Conservation (phyloP, 2,113 vertebrate species). For the Dunckerocampus dactyliophorus region DNA sequence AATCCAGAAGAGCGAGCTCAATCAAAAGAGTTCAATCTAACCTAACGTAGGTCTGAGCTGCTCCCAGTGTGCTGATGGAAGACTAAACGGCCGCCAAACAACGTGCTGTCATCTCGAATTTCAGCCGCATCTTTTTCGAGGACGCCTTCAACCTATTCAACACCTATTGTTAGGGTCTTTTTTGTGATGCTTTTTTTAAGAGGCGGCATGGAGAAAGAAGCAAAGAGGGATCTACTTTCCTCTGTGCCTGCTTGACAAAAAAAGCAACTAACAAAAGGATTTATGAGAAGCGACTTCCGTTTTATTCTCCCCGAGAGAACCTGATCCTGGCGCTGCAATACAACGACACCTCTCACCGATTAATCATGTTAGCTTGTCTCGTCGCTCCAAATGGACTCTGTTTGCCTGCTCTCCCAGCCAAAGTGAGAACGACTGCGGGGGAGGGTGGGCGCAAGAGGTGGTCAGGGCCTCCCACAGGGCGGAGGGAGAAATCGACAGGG, state of each 20-base stretch:
- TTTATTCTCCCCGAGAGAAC: slow-evolving; percentile 53
- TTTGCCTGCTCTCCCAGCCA: too few relatives aligned
- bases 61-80: slow-evolving; percentile 45
- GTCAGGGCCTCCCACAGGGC: too few relatives aligned
- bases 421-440: too few relatives aligned
- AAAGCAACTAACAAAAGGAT: slow-evolving; percentile 64
- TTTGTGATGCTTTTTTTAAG: slow-evolving; percentile 23
- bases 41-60: slow-evolving; percentile 46
- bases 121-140: slow-evolving; percentile 46
- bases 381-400: neutral
- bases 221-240: slow-evolving; percentile 62
- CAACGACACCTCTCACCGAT: slow-evolving; percentile 20
- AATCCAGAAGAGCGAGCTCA: slow-evolving; percentile 57
- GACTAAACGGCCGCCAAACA: slow-evolving; percentile 50
- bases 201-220: slow-evolving; percentile 28
- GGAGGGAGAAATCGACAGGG: too few relatives aligned
- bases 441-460: too few relatives aligned
- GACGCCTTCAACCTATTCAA: slow-evolving; percentile 13
- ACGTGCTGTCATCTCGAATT: slow-evolving; percentile 33
- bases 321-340: slow-evolving; percentile 48
- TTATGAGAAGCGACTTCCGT: slow-evolving; percentile 68
- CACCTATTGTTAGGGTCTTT: slow-evolving; percentile 45
- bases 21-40: slow-evolving; percentile 59
- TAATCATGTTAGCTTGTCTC: slow-evolving; percentile 1
- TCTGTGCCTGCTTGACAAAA: slow-evolving; percentile 53